Evolutionary conservation across 2,888 invertebrate species (phyloP).

Genomic region (Acheta domesticus): DNA sequence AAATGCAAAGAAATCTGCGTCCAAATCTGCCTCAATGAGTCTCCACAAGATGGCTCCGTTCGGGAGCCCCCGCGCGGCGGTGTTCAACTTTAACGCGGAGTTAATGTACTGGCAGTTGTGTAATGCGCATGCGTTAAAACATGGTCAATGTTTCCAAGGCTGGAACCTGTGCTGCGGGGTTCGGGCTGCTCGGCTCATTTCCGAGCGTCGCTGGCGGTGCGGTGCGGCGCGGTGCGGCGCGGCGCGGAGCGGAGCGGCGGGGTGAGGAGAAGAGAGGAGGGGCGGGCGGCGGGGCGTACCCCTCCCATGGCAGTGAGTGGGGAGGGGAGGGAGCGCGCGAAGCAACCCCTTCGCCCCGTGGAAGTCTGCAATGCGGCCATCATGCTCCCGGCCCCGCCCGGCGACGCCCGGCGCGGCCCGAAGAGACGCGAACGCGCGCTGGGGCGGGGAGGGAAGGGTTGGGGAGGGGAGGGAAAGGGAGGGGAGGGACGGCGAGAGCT

Average conservation of each 20-base stretch:
- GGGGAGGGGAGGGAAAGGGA: constrained; percentile 32
- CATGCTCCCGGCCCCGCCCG: background rate
- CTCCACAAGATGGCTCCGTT: background rate
- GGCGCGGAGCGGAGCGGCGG: background rate
- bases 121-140: constrained; percentile 29
- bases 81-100: constrained; percentile 18
- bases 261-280: background rate
- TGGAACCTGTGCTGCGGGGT: background rate
- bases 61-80: background rate
- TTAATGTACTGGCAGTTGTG: constrained; percentile 19
- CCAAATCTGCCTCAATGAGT: background rate
- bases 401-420: background rate
- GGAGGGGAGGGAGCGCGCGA: constrained; percentile 22
- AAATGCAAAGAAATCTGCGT: no score
- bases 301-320: background rate
- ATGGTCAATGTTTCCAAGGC: constrained; percentile 35
- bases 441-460: constrained; percentile 27
- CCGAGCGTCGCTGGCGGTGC: background rate
- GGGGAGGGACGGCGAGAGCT: constrained; percentile 36
- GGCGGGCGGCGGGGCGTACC: background rate
- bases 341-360: constrained; percentile 34
- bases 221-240: background rate
- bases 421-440: background rate
- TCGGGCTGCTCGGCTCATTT: constrained; percentile 21
- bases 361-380: constrained; percentile 34